A percentile compares a stretch with the other conserved stretches of the same genome.
Conservation (phyloP, 2,888 invertebrate genomes). For the Trachelus tabidus region DNA sequence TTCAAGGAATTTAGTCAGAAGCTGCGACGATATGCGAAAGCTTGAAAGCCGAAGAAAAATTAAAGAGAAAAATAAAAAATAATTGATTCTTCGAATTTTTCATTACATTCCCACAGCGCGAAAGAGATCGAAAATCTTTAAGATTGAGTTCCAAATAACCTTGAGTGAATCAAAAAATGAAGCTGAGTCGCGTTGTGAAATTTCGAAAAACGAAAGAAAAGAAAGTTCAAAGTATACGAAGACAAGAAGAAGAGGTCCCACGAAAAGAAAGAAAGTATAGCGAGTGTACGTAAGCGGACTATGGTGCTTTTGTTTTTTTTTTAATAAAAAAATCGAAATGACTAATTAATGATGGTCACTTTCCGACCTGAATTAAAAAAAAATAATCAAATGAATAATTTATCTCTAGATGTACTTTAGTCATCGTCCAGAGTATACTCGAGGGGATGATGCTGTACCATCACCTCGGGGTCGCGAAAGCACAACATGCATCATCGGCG, state of each 20-base stretch:
- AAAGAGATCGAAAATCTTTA: not conserved
- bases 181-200: not conserved
- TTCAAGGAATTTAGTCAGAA: constrained; percentile 52
- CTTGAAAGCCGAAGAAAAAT: constrained; percentile 56
- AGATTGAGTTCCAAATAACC: not conserved
- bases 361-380: too few relatives aligned
- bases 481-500: constrained; percentile 67
- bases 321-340: constrained; percentile 48
- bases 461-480: constrained; percentile 63
- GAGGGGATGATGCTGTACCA: constrained; percentile 59
- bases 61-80: not conserved
- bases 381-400: too few relatives aligned
- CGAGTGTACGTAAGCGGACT: constrained; percentile 52
- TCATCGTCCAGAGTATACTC: constrained; percentile 42
- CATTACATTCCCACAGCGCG: constrained; percentile 3
- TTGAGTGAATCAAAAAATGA: not conserved
- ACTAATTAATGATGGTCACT: constrained; percentile 22
- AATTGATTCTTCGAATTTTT: constrained; percentile 5
- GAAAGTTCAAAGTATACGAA: too few relatives aligned
- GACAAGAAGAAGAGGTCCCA: too few relatives aligned
- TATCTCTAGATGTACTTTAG: constrained; percentile 26
- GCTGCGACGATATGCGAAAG: constrained; percentile 63
- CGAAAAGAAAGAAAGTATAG: constrained; percentile 17
- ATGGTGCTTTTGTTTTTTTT: constrained; percentile 42
- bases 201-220: too few relatives aligned